phyloP scores from a whole-genome alignment of 2,797 vertebrate genomes.

The Petrocephalus schoutedeni region DNA sequence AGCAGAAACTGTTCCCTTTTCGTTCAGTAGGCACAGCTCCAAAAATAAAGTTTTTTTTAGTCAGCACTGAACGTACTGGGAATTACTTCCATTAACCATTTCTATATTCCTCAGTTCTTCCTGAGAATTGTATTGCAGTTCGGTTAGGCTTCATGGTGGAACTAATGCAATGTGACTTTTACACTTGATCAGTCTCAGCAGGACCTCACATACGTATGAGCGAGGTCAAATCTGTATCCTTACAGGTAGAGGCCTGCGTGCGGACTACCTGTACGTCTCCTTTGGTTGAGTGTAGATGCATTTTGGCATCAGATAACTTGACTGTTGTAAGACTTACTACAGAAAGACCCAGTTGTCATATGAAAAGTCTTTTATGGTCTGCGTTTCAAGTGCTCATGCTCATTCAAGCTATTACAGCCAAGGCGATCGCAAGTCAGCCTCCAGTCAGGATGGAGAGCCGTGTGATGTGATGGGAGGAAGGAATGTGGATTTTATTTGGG shows the following conservation, averaged over 20 bases:
- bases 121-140: background rate
- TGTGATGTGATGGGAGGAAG: background rate
- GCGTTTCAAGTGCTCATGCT: background rate
- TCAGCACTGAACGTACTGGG: background rate
- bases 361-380: background rate
- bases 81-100: constrained; percentile 14
- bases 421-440: background rate
- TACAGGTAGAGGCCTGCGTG: background rate
- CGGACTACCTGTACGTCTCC: background rate
- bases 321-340: background rate
- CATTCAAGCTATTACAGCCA: background rate
- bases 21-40: background rate
- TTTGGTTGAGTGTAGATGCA: background rate
- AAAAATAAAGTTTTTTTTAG: background rate
- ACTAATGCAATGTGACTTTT: background rate
- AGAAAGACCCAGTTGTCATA: background rate
- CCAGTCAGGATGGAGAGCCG: background rate
- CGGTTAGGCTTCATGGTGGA: background rate
- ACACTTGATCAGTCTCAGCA: background rate
- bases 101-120: background rate
- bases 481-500: background rate
- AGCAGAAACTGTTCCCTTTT: background rate
- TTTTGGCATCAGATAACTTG: background rate
- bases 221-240: background rate
- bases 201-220: background rate